Evolutionary conservation across 1,140 invertebrate species (phyloP).

Genomic region (Drusus annulatus): DNA sequence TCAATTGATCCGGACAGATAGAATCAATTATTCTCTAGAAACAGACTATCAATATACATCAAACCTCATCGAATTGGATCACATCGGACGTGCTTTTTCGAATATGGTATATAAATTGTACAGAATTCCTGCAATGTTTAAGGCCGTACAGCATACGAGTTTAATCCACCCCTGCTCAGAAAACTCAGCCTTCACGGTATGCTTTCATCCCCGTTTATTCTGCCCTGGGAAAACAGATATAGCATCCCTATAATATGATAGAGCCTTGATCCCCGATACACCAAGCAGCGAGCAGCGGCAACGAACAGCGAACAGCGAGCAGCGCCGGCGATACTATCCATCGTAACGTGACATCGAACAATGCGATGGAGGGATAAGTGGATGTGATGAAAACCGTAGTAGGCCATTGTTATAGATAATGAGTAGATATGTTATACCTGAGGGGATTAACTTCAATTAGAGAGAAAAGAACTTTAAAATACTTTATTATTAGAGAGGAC

Average conservation of each 20-base stretch:
- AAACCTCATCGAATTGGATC: conserved; percentile 4
- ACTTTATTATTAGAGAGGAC: no score
- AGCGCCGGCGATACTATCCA: not conserved
- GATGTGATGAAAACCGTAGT: conserved; percentile 40
- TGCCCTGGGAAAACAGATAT: not conserved
- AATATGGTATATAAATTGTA: conserved; percentile 5
- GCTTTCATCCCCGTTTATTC: not conserved
- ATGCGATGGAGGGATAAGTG: conserved; percentile 40
- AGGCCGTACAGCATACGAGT: not conserved
- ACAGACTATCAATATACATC: no score
- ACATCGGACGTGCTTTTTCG: not conserved
- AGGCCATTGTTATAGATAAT: conserved; percentile 34
- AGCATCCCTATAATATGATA: conserved; percentile 17
- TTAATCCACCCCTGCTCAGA: conserved; percentile 10
- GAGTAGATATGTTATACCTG: conserved; percentile 7
- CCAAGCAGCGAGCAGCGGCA: not conserved
- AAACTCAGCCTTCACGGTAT: not conserved
- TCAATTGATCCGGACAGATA: no score
- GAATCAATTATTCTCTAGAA: no score
- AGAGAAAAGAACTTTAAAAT: no score
- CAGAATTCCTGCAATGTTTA: not conserved
- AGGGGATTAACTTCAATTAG: not conserved
- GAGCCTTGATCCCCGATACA: not conserved
- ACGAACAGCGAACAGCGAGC: no score
- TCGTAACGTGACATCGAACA: conserved; percentile 50